phyloP scores from a whole-genome alignment of 2,888 invertebrate genomes.

The Diogma glabrata region DNA sequence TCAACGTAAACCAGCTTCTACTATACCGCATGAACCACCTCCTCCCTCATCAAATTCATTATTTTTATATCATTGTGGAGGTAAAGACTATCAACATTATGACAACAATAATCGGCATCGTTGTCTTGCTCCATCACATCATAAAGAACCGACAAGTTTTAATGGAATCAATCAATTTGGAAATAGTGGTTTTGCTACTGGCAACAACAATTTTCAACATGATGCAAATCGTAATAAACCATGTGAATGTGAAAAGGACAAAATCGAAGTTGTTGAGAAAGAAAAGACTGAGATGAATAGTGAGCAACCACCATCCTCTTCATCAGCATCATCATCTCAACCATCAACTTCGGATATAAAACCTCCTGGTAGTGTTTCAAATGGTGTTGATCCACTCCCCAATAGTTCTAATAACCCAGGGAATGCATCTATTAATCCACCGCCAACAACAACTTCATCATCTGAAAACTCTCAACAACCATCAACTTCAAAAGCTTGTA shows the following conservation, averaged over 20 bases:
- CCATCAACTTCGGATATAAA: neutral
- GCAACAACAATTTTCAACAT: no score
- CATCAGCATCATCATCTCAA: neutral
- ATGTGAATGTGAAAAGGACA: neutral
- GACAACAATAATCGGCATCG: conserved; percentile 7
- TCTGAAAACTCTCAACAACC: neutral
- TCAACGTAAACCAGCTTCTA: conserved; percentile 4
- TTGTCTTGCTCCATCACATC: neutral
- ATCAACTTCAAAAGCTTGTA: neutral
- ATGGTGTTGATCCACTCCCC: neutral
- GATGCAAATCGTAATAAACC: neutral
- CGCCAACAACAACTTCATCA: neutral
- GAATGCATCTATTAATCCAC: neutral
- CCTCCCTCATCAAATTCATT: neutral
- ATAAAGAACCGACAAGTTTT: neutral
- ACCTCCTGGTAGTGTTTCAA: neutral
- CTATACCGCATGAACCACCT: no score
- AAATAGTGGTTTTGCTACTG: no score
- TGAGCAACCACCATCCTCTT: no score
- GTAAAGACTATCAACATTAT: conserved; percentile 4
- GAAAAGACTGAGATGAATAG: neutral
- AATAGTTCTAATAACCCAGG: neutral
- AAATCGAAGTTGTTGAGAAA: no score
- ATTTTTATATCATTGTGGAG: conserved; percentile 2
- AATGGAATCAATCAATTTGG: neutral